A percentile compares a stretch with the other conserved stretches of the same genome.
Conservation (phyloP, 2,888 invertebrate genomes). For the Zygogramma bicolorata region DNA sequence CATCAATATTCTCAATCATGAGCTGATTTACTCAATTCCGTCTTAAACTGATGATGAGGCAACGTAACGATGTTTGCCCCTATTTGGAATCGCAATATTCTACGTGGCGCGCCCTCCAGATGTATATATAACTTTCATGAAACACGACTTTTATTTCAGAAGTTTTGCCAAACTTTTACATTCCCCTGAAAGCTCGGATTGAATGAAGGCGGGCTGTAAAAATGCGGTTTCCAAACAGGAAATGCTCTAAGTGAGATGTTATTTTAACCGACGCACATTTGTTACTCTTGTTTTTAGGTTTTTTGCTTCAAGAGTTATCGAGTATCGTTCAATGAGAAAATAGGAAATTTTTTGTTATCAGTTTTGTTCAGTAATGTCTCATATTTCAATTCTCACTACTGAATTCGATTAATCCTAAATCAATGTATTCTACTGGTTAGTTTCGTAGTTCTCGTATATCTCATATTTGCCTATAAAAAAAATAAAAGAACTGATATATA, state of each 20-base stretch:
- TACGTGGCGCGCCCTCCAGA: constrained; percentile 54
- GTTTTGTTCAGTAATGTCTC: too few species aligned
- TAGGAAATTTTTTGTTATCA: background rate
- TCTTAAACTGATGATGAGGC: too few species aligned
- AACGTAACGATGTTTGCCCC: background rate
- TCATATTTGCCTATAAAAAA: too few species aligned
- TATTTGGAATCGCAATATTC: background rate
- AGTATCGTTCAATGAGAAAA: background rate
- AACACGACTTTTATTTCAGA: constrained; percentile 64
- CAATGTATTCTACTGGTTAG: too few species aligned
- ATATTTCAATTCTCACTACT: too few species aligned
- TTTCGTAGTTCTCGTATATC: too few species aligned
- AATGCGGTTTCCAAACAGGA: constrained; percentile 48
- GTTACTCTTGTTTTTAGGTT: constrained; percentile 31
- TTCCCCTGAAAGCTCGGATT: constrained; percentile 52
- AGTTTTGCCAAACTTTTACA: constrained; percentile 58
- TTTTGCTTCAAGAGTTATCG: constrained; percentile 1
- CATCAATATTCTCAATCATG: too few species aligned
- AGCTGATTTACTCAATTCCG: too few species aligned
- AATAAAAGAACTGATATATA: too few species aligned
- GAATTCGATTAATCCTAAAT: too few species aligned
- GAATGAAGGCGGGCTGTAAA: constrained; percentile 45
- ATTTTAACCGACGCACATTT: constrained; percentile 44
- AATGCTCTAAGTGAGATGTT: constrained; percentile 48
- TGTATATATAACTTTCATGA: constrained; percentile 59